Base-by-base conservation (phyloP, 2,888 invertebrate species). In the Amiota mariae region DNA sequence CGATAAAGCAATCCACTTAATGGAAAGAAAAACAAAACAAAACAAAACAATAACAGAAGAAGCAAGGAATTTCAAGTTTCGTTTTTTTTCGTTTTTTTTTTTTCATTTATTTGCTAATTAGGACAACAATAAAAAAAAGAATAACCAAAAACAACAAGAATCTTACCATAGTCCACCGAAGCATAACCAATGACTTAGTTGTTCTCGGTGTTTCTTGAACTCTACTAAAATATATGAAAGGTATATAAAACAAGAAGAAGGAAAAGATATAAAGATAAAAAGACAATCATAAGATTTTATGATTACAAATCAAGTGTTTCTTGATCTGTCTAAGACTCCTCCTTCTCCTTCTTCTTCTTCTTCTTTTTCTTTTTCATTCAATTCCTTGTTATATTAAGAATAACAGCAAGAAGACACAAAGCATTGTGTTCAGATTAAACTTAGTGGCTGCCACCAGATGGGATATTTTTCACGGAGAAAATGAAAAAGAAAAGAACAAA, bases 251-350 rank as follows among this genome's bases (percentile, higher is more conserved):
- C 11, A n/a, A 46, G 47, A 24, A 47, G 8, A 46, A 47, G 46
- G 2, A 46, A 9, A 46, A 24, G 15, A 4, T 46, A 63, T 8
- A 63, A 63, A 63, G 63, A 63, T 63, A 63, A 63, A 63, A 63
- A 61, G 63, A 63, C 63, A 63, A 63, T 63, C 63, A 63, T 63
- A 36, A 1, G 63, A 46, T 63, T 63, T 63, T 63, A 63, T 63
- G 63, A 24, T 12, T 54, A 54, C 54, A 54, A 54, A 8, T n/a
- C 8, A 54, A 15, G 36, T 36, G 36, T 36, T 36, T 36, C 8
- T 36, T 6, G 36, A 1, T 36, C 8, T 36, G 36, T 36, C 36
- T 36, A 36, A 36, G 36, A 36, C 36, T 36, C 8, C 8, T 36
- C 6, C 36, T 36, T 36, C 36, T 36, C 0, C 8, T 36, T 36